Base-by-base conservation (phyloP, 1,140 invertebrate genomes). In the Drosophila subobscura region DNA sequence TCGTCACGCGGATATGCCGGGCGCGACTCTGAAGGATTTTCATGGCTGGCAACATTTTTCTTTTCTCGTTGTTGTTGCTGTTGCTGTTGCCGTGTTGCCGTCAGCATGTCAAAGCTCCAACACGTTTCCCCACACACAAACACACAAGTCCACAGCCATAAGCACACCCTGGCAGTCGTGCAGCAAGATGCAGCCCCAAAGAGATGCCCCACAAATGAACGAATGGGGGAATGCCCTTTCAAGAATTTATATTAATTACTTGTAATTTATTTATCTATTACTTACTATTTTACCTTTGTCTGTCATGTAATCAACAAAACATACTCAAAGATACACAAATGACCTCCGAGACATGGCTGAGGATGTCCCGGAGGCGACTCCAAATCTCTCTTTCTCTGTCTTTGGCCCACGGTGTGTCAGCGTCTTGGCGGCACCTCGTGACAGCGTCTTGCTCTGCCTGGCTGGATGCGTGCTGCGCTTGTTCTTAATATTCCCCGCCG, bases 1-100 rank as follows among this genome's bases (percentile, higher is more conserved):
- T 47, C 33, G 67, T 53, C 58, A 67, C 63, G 73, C 61, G 56
- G 72, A 75, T 74, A 72, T 58, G 44, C 58, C 73, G 61, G 8
- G 55, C 66, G 61, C 71, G 64, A 67, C 80, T 80, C 29, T 81
- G 61, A 85, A 85, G 70, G 81, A 85, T 86, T 85, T 86, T 77
- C 84, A 80, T 86, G 76, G 80, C 72, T 64, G 29, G 51, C 46
- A 54, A 46, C 20, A 44, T 58, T 47, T 61, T 46, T 25, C 42
- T 42, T 40, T n/a, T 27, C 10, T 68, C 64, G 72, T 44, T 67
- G 49, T 29, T 66, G 64, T 49, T 72, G 57, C 10, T 57, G 68
- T 56, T 77, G 53, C 33, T 65, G 63, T 51, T 68, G 68, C 59
- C 44, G 55, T 80, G 77, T 85, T 85, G 83, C 80, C 81, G 81